Evolutionary conservation across 2,797 vertebrate species (phyloP).

Genomic region (Chrosomus eos): DNA sequence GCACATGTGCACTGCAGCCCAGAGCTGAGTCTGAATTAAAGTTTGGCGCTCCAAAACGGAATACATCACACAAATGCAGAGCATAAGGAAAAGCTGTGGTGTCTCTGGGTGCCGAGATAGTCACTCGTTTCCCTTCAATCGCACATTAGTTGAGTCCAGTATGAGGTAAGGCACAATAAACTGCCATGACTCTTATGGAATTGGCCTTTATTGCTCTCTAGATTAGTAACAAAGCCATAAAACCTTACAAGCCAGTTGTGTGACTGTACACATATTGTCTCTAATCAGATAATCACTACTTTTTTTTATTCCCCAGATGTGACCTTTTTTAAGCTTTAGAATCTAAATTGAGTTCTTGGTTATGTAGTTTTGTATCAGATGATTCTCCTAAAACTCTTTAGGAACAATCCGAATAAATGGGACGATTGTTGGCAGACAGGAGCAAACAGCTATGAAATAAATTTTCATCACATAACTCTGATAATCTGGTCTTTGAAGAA

Average conservation of each 20-base stretch:
- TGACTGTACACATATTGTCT: not conserved
- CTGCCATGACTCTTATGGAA: not conserved
- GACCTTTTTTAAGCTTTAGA: not conserved
- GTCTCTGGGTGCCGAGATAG: constrained; percentile 24
- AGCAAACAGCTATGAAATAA: constrained; percentile 5
- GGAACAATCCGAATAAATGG: constrained; percentile 54
- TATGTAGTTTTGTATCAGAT: not conserved
- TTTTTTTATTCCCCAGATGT: constrained; percentile 10
- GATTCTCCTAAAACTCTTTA: constrained; percentile 19
- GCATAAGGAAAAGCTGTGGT: not conserved
- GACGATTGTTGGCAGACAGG: not conserved
- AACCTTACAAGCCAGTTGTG: constrained; percentile 9
- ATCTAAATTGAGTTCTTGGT: not conserved
- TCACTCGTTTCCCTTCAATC: constrained; percentile 23
- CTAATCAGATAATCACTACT: constrained; percentile 8
- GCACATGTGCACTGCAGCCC: constrained; percentile 45
- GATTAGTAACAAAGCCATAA: constrained; percentile 30
- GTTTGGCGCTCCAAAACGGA: not conserved
- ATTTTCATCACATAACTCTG: not conserved
- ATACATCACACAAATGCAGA: constrained; percentile 10
- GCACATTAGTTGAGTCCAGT: constrained; percentile 15
- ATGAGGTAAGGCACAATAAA: constrained; percentile 44
- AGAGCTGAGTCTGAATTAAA: constrained; percentile 30
- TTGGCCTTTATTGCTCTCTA: constrained; percentile 10
- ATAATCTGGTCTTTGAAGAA: constrained; percentile 29